Conservation (phyloP, 2,888 invertebrate genomes). For the Dorcus parallelipipedus region DNA sequence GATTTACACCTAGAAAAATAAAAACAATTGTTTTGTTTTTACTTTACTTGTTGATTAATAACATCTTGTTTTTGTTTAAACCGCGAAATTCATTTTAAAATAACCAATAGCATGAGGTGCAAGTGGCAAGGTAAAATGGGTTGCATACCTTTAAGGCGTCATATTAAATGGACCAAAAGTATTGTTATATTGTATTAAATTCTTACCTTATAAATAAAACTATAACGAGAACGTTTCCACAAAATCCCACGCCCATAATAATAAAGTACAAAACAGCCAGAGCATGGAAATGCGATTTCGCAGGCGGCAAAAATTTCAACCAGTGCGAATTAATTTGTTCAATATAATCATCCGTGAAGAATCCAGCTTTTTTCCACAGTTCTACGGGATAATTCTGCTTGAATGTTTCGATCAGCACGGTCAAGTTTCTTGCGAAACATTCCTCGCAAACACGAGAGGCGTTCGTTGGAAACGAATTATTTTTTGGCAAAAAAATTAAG, state of each 20-base stretch:
- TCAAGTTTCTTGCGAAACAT: slow-evolving; percentile 1
- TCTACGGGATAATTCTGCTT: slow-evolving; percentile 42
- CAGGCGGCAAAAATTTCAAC: slow-evolving; percentile 66
- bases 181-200: neutral
- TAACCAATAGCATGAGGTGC: too few species aligned
- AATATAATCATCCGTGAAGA: slow-evolving; percentile 58
- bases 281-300: slow-evolving; percentile 54
- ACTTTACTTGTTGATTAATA: too few species aligned
- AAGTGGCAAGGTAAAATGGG: neutral
- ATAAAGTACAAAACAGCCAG: slow-evolving; percentile 62
- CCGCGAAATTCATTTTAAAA: too few species aligned
- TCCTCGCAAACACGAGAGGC: too few species aligned
- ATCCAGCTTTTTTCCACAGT: slow-evolving; percentile 54
- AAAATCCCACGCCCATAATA: slow-evolving; percentile 63
- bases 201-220: slow-evolving; percentile 70
- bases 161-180: neutral
- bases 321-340: slow-evolving; percentile 67
- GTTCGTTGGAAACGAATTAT: too few species aligned
- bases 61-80: too few species aligned
- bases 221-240: slow-evolving; percentile 69
- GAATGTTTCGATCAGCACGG: slow-evolving; percentile 29
- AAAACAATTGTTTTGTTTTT: too few species aligned
- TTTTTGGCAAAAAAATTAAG: too few species aligned
- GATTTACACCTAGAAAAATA: slow-evolving; percentile 61
- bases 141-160: neutral